Evolutionary conservation across 2,888 invertebrate species (phyloP), one percentile per base, ranked within the genome.

Genomic region (Zygogramma bicolorata): DNA sequence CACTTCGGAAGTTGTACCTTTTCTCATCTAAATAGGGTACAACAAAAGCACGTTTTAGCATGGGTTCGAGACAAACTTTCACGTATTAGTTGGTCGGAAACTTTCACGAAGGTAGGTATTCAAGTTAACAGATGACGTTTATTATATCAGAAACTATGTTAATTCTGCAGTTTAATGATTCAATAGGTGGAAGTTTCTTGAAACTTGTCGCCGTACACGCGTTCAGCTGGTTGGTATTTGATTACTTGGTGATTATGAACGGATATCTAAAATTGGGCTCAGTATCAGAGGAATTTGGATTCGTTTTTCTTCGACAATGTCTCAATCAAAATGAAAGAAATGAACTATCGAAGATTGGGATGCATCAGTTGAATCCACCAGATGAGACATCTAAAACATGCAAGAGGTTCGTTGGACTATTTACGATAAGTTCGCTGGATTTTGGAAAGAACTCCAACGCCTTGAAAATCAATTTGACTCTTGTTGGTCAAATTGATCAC

Each of bases 141-240:
- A 34, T 59, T 59, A 59, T 59, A 59, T 18, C 18, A 27, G 34
- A 34, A 59, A 59, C 59, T 59, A 59, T 59, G 59, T 59, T 59
- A 34, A 59, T 59, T 31, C 27, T 18, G 59, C 34, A 34, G 59
- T 59, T 59, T 53, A 15, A 53, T 53, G 18, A n/a, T 53, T 53
- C 27, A 53, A 53, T 53, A 53, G 53, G n/a, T 53, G 25, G 53
- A 53, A 53, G 53, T 53, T 53, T 53, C 25, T 7, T 27, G 53
- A 27, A 22, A 53, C 53, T 27, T 27, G 2, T 20, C 53, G 25
- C 4, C 27, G 7, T 27, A n/a, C 53, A 27, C 27, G 25, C 13
- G 27, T 27, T 27, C 3, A 53, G 13, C 22, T 2, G 27, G 27
- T 53, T 6, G 27, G 27, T 53, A 8, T 25, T 13, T 10, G 53